Evolutionary conservation across 2,888 invertebrate genomes (phyloP).

Genomic region (Thera britannica): DNA sequence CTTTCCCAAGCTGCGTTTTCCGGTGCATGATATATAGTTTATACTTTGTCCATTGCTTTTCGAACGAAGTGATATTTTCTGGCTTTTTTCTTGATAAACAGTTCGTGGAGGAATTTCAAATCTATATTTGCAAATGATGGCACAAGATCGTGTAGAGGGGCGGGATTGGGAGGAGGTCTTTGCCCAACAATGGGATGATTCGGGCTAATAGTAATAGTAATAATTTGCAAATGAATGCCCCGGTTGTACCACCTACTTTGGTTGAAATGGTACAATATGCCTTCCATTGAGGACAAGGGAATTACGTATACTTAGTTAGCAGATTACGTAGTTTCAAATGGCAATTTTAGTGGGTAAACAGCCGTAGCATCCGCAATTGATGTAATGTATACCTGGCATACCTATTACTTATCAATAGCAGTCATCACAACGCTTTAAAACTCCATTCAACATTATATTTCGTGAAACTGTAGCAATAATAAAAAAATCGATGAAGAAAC

Average conservation of each 20-base stretch:
- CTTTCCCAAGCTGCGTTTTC: no score
- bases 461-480: background rate
- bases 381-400: conserved; percentile 9
- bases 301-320: conserved; percentile 3
- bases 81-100: no score
- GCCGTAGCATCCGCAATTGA: conserved; percentile 1
- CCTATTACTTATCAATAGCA: conserved; percentile 5
- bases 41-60: no score
- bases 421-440: background rate
- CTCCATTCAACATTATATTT: background rate
- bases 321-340: background rate
- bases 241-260: background rate
- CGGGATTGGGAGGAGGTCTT: no score
- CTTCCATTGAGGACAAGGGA: conserved; percentile 2
- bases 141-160: no score
- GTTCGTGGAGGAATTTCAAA: no score
- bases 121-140: background rate
- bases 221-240: background rate
- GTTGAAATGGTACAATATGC: background rate
- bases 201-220: no score
- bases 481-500: background rate
- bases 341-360: conserved; percentile 7
- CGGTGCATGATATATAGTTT: no score
- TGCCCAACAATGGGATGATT: no score
- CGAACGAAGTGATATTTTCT: no score